These are phyloP conservation scores for Pachliopta kotzebuea DNA, from an alignment of 2,888 invertebrate species.

Conservation along the genomic window DNA sequence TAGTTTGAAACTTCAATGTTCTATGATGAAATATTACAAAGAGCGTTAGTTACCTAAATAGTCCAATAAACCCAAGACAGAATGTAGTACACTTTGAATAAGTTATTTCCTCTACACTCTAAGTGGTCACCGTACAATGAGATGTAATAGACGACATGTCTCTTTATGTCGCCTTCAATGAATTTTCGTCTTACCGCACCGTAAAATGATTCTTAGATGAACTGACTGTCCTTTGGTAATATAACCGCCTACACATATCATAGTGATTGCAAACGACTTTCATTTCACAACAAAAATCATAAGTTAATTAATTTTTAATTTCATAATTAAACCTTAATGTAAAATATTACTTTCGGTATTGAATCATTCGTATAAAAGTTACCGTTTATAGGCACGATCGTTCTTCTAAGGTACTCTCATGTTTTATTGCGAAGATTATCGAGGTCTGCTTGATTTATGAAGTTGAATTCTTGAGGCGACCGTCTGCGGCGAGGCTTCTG, in stretches of 20 bases:
- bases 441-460: conserved; percentile 68
- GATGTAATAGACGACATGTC: conserved; percentile 68
- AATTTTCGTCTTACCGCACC: conserved; percentile 48
- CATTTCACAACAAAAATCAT: conserved; percentile 21
- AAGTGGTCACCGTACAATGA: conserved; percentile 68
- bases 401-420: background rate
- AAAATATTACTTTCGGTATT: background rate
- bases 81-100: conserved; percentile 58
- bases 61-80: conserved; percentile 42
- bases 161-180: conserved; percentile 59
- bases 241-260: conserved; percentile 45
- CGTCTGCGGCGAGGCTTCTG: conserved; percentile 50
- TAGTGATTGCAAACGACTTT: conserved; percentile 43
- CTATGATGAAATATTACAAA: too few species aligned
- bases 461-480: conserved; percentile 53
- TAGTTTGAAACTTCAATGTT: background rate
- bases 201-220: conserved; percentile 49
- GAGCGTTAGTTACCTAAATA: conserved; percentile 30
- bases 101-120: conserved; percentile 69
- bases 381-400: conserved; percentile 7
- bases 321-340: background rate
- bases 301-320: background rate
- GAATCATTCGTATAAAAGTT: conserved; percentile 7
- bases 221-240: conserved; percentile 51
- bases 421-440: conserved; percentile 55